Base-by-base conservation (phyloP, 2,888 invertebrate species). In the Cephus spinipes region DNA sequence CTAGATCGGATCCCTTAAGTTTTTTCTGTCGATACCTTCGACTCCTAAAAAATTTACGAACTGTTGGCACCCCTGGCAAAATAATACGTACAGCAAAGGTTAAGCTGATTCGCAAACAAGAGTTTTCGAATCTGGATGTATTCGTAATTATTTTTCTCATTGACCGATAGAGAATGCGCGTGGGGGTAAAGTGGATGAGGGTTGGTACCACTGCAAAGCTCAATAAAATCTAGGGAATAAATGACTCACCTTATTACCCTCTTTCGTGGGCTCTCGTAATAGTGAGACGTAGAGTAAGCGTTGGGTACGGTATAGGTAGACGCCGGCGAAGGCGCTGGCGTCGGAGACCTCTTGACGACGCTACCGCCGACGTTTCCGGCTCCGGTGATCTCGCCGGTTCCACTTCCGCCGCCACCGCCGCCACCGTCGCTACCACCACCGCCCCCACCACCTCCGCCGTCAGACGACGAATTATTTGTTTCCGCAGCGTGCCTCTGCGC, bases 401-500 rank as follows among this genome's bases (percentile, higher is more conserved):
- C 85, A 73, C 86, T 85, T 85, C 88, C 78, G 75, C 87, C 74
- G n/a, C 76, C 83, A 75, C 86, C 86, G 76, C 89, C 87, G 6
- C 92, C 92, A 23, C 90, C 88, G 15, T 89, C 85, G 40, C 92
- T 92, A 76, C 86, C 85, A 69, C 87, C 89, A 74, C 89, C 93
- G 92, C 81, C 87, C 90, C 92, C 69, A 88, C 90, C 71, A 87
- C 92, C 88, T 76, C 85, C 89, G 73, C 90, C 89, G 77, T 92
- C 89, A 77, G 85, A 85, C 69, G 88, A 86, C 75, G 89, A 85
- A 78, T 86, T 89, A 84, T 87, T 90, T 81, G 85, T 88, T 81
- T 90, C 91, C 55, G 89, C 89, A 76, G 88, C 90, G 83, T 93
- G 93, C 87, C 93, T 93, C 85, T 94, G 94, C 80, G 94, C 94